Percentiles rank a stretch among this genome's conserved stretches.
These are phyloP conservation scores for Staurois parvus DNA, from an alignment of 2,797 vertebrate species.

Conservation along the genomic window DNA sequence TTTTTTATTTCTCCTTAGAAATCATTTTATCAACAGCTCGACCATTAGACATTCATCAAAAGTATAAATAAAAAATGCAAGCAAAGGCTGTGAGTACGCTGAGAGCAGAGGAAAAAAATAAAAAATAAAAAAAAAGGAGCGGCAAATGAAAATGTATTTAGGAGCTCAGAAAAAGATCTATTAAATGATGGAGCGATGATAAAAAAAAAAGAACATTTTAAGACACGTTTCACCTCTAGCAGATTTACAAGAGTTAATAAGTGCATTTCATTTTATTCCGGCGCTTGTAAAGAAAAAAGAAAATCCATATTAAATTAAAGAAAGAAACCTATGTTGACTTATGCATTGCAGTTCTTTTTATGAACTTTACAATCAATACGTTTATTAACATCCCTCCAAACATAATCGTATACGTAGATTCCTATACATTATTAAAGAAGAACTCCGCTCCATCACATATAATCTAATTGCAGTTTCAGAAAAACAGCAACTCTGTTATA, in stretches of 20 bases:
- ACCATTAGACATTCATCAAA: slow-evolving; percentile 54
- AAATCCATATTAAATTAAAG: slow-evolving; percentile 39
- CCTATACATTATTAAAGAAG: slow-evolving; percentile 24
- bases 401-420: slow-evolving; percentile 25
- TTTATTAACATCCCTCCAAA: slow-evolving; percentile 34
- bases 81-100: slow-evolving; percentile 6
- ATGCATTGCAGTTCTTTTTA: slow-evolving; percentile 15
- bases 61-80: slow-evolving; percentile 49
- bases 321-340: slow-evolving; percentile 6
- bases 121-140: slow-evolving; percentile 4
- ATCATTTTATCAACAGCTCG: slow-evolving; percentile 55
- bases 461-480: too few relatives aligned
- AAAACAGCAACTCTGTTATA: too few relatives aligned
- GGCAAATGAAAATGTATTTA: neutral
- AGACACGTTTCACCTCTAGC: neutral
- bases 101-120: slow-evolving; percentile 7
- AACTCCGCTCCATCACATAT: too few relatives aligned
- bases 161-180: neutral
- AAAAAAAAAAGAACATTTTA: neutral
- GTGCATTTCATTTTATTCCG: slow-evolving; percentile 26
- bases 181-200: neutral
- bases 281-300: slow-evolving; percentile 9
- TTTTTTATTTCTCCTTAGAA: slow-evolving; percentile 58
- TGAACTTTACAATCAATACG: slow-evolving; percentile 16
- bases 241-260: slow-evolving; percentile 47